A percentile compares a stretch with the other conserved stretches of the same genome.
Conservation (phyloP, 2,113 vertebrate species). For the Phaethornis superciliosus region DNA sequence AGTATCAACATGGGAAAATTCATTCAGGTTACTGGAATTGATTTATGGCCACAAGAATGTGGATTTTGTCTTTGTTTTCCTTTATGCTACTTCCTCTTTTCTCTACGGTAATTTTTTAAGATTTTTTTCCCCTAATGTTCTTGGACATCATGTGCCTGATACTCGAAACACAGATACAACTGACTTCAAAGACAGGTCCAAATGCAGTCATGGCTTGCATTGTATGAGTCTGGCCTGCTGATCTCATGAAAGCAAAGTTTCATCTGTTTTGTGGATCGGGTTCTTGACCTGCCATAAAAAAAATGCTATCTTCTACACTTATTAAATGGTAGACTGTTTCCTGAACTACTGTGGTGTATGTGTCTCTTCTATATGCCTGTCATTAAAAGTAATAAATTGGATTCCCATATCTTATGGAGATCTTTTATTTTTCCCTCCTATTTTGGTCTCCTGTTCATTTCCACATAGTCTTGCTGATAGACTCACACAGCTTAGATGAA, state of each 20-base stretch:
- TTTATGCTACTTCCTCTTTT: not conserved
- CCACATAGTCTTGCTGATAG: not conserved
- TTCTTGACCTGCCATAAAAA: constrained; percentile 52
- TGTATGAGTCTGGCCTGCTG: not conserved
- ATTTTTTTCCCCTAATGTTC: not conserved
- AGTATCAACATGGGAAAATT: not conserved
- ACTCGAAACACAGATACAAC: not conserved
- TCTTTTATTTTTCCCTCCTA: constrained; percentile 13
- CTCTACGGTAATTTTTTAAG: not conserved
- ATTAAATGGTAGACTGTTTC: constrained; percentile 55
- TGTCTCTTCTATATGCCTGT: constrained; percentile 25
- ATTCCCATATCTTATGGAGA: constrained; percentile 24
- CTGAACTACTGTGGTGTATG: not conserved
- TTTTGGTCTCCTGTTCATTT: constrained; percentile 16
- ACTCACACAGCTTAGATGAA: constrained; percentile 54
- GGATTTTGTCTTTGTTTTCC: not conserved
- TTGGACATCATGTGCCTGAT: not conserved
- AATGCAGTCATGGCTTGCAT: not conserved
- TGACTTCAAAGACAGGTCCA: constrained; percentile 33
- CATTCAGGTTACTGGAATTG: not conserved
- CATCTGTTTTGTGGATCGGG: constrained; percentile 35
- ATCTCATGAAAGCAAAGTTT: constrained; percentile 53
- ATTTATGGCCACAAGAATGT: constrained; percentile 30
- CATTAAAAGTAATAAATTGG: constrained; percentile 59
- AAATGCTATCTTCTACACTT: constrained; percentile 43